Evolutionary conservation across 1,140 invertebrate species (phyloP).

Genomic region (Phymorhynchus buccinoides): DNA sequence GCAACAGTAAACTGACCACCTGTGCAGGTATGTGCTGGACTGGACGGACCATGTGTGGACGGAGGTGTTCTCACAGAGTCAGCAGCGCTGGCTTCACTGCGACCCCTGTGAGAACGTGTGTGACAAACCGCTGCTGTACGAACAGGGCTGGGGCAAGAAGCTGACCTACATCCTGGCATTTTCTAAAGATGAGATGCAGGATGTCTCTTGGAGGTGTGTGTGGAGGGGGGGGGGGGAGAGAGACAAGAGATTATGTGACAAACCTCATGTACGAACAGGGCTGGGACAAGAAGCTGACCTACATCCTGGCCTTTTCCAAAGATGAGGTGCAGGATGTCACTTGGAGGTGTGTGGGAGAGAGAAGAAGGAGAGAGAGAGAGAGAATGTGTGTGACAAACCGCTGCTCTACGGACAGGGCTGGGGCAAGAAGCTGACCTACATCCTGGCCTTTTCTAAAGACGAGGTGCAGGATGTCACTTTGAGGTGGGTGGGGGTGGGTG

Average conservation of each 20-base stretch:
- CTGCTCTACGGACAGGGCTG: slow-evolving; percentile 92
- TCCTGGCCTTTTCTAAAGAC: slow-evolving; percentile 90
- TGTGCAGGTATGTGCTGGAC: slow-evolving; percentile 83
- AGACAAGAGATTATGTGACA: too few species aligned
- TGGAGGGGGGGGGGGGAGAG: too few species aligned
- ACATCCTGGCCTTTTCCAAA: slow-evolving; percentile 89
- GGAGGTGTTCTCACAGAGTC: slow-evolving; percentile 83
- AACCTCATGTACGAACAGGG: slow-evolving; percentile 94
- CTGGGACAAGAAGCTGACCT: slow-evolving; percentile 86
- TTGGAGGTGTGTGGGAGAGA: too few species aligned
- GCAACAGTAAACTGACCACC: too few species aligned
- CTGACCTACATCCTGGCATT: slow-evolving; percentile 91
- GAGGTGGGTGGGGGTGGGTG: too few species aligned
- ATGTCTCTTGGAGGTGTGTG: slow-evolving; percentile 97
- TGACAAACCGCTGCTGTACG: slow-evolving; percentile 93
- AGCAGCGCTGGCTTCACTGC: slow-evolving; percentile 91
- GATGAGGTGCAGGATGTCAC: slow-evolving; percentile 97
- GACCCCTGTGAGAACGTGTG: slow-evolving; percentile 94
- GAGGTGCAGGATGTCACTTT: slow-evolving; percentile 97
- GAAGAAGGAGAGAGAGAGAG: too few species aligned
- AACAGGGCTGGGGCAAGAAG: slow-evolving; percentile 87
- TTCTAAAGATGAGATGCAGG: slow-evolving; percentile 91
- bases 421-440: slow-evolving; percentile 87
- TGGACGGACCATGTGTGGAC: slow-evolving; percentile 98
- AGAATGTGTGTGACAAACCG: slow-evolving; percentile 89